These are phyloP conservation scores for Aphaenogaster rudis DNA, from an alignment of 1,140 invertebrate species.

Conservation along the genomic window DNA sequence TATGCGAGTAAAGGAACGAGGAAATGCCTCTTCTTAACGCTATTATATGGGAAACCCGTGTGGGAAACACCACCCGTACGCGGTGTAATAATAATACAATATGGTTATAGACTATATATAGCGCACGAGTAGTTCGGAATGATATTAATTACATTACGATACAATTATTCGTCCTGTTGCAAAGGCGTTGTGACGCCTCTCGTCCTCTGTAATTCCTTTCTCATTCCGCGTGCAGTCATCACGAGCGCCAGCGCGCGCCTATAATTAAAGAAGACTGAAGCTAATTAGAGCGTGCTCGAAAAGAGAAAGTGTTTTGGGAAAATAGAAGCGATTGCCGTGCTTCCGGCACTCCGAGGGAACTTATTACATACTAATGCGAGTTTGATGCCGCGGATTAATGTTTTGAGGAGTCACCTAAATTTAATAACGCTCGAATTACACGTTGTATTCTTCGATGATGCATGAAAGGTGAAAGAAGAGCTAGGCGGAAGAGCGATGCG, in stretches of 20 bases:
- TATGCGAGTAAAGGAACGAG: slow-evolving; percentile 26
- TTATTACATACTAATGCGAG: slow-evolving; percentile 3
- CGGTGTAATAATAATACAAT: slow-evolving; percentile 26
- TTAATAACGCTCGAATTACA: slow-evolving; percentile 4
- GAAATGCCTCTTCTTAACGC: slow-evolving; percentile 34
- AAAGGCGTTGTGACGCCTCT: slow-evolving; percentile 13
- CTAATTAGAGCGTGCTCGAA: slow-evolving; percentile 75
- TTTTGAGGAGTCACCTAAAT: slow-evolving; percentile 6
- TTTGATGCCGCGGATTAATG: slow-evolving; percentile 13
- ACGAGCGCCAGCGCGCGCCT: slow-evolving; percentile 46
- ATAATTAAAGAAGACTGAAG: slow-evolving; percentile 72
- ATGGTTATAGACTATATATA: background rate
- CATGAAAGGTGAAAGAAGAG: background rate
- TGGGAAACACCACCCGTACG: slow-evolving; percentile 8
- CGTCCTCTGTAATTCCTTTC: slow-evolving; percentile 52
- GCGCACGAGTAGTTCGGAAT: background rate
- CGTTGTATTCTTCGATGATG: background rate
- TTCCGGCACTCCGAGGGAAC: slow-evolving; percentile 67
- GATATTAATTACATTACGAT: slow-evolving; percentile 37
- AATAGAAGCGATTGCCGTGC: slow-evolving; percentile 49
- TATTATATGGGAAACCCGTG: slow-evolving; percentile 15
- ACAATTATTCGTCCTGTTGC: slow-evolving; percentile 23
- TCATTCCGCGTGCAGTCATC: slow-evolving; percentile 53
- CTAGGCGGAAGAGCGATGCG: slow-evolving; percentile 21
- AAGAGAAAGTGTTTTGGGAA: slow-evolving; percentile 76